A percentile compares a stretch with the other conserved stretches of the same genome.
Evolutionary conservation across 2,113 vertebrate genomes (phyloP).

Genomic region (Podilymbus podiceps): DNA sequence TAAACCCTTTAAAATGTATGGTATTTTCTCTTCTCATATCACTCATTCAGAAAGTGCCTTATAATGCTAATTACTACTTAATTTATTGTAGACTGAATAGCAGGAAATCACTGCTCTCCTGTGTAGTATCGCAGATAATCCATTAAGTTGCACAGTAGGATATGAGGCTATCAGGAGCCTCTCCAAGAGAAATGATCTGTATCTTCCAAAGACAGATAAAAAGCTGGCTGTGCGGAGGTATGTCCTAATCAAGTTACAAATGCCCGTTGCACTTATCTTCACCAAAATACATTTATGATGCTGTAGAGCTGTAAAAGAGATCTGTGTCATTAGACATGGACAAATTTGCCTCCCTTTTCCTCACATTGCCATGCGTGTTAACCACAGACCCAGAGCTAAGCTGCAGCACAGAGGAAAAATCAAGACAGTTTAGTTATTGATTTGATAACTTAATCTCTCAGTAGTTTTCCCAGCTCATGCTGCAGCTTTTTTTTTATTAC

Average conservation of each 20-base stretch:
- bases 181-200: neutral
- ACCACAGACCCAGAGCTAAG: neutral
- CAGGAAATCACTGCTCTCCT: neutral
- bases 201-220: neutral
- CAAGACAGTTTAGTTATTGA: neutral
- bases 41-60: neutral
- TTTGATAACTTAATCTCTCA: neutral
- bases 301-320: neutral
- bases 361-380: neutral
- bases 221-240: neutral
- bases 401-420: neutral
- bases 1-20: neutral
- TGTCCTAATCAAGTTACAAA: neutral
- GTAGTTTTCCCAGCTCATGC: neutral
- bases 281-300: neutral
- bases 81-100: neutral
- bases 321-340: neutral
- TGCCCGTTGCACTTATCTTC: neutral
- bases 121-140: neutral
- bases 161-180: neutral
- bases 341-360: neutral
- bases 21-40: neutral
- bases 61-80: neutral
- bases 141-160: neutral
- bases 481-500: neutral